These are phyloP conservation scores for Cerastis leucographa DNA, from an alignment of 2,888 invertebrate species.

Conservation along the genomic window DNA sequence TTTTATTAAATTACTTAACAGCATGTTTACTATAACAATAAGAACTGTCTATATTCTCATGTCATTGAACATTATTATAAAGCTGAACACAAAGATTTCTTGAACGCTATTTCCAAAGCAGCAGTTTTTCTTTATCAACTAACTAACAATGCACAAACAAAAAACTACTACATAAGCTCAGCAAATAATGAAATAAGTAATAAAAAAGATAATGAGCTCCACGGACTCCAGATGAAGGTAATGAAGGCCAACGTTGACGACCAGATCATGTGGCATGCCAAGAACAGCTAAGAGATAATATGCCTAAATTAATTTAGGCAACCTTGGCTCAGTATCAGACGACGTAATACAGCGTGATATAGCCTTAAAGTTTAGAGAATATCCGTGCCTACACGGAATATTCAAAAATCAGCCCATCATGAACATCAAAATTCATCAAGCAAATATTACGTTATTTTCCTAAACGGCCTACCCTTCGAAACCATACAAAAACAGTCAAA, in stretches of 20 bases:
- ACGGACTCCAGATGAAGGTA: not conserved
- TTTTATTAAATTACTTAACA: not conserved
- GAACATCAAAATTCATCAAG: not conserved
- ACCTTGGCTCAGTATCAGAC: not conserved
- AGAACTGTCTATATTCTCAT: too few species aligned
- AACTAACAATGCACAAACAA: not conserved
- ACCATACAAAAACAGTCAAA: not conserved
- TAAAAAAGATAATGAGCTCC: not conserved
- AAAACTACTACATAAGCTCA: not conserved
- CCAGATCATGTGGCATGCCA: not conserved
- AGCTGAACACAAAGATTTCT: too few species aligned
- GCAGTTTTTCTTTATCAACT: not conserved
- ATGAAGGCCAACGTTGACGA: not conserved
- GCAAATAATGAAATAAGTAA: not conserved
- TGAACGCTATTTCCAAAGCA: too few species aligned
- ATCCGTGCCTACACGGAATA: not conserved
- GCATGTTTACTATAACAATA: too few species aligned
- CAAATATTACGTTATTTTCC: not conserved
- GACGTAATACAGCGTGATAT: not conserved
- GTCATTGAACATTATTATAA: too few species aligned
- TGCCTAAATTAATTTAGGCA: not conserved
- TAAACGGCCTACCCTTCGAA: too few species aligned
- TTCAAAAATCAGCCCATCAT: not conserved
- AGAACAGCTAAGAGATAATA: not conserved
- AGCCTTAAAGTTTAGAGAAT: not conserved